phyloP scores from a whole-genome alignment of 2,113 vertebrate genomes.

The Bos indicus region DNA sequence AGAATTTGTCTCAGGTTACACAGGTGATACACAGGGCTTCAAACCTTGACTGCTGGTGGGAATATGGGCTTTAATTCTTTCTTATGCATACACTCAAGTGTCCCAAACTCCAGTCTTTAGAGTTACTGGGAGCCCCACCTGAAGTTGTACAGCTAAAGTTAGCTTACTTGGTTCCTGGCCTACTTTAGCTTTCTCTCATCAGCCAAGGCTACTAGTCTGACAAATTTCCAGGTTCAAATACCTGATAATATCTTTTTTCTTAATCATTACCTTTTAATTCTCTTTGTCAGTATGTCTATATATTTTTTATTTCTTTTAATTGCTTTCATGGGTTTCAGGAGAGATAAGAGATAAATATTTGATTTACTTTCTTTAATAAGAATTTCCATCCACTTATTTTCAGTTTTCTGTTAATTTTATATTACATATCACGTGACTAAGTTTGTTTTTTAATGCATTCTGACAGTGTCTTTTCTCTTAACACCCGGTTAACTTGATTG shows the following conservation, averaged over 20 bases:
- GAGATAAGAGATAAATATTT: not conserved
- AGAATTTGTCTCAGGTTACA: not conserved
- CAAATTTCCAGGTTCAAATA: not conserved
- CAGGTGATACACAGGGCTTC: not conserved
- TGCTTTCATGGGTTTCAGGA: not conserved
- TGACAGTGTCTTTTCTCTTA: not conserved
- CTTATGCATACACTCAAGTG: not conserved
- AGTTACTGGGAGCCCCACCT: not conserved
- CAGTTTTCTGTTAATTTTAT: not conserved
- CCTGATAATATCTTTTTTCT: not conserved
- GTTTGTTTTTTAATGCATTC: not conserved
- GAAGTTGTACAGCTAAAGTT: not conserved
- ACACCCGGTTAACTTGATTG: not conserved
- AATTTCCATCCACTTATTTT: not conserved
- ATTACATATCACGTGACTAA: not conserved
- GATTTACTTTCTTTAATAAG: not conserved
- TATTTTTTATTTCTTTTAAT: not conserved
- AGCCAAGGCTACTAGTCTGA: not conserved
- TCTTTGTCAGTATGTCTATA: not conserved
- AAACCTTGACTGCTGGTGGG: not conserved
- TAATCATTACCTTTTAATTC: not conserved
- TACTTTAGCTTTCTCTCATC: not conserved
- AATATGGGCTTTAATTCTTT: not conserved
- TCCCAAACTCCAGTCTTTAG: not conserved
- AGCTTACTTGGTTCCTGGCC: not conserved